phyloP scores from a whole-genome alignment of 2,888 invertebrate genomes.

The Caenorhabditis macrosperma region DNA sequence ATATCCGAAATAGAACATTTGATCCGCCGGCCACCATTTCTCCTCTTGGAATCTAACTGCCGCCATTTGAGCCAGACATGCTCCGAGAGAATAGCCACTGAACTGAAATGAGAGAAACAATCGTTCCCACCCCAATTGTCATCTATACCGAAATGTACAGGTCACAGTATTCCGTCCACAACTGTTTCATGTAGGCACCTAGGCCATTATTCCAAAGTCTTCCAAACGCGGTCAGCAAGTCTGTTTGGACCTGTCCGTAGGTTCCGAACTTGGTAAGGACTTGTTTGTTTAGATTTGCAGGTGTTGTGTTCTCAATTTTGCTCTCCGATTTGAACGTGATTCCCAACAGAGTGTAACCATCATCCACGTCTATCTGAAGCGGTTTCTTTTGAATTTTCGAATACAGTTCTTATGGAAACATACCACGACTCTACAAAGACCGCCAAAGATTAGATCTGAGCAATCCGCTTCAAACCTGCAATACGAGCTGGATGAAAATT shows the following conservation, averaged over 20 bases:
- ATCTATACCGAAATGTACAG: conserved; percentile 51
- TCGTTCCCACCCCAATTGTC: no score
- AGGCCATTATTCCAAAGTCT: conserved; percentile 57
- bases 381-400: not conserved
- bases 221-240: conserved; percentile 49
- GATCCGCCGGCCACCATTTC: conserved; percentile 60
- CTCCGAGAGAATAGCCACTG: conserved; percentile 56
- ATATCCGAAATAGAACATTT: conserved; percentile 59
- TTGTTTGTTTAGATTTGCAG: conserved; percentile 26
- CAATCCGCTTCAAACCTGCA: conserved; percentile 59
- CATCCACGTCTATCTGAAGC: conserved; percentile 56
- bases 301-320: conserved; percentile 41
- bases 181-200: conserved; percentile 48
- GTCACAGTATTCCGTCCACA: conserved; percentile 61
- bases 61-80: conserved; percentile 60
- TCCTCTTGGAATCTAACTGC: conserved; percentile 55
- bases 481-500: not conserved
- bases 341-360: conserved; percentile 56
- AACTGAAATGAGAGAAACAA: no score
- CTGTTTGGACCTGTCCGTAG: conserved; percentile 52
- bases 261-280: conserved; percentile 30
- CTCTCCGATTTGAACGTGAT: conserved; percentile 60
- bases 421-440: conserved; percentile 57
- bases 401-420: not conserved
- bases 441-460: conserved; percentile 54